Conservation (phyloP, 92 coral and sea anemone genomes). For the Zoanthus gigantus region DNA sequence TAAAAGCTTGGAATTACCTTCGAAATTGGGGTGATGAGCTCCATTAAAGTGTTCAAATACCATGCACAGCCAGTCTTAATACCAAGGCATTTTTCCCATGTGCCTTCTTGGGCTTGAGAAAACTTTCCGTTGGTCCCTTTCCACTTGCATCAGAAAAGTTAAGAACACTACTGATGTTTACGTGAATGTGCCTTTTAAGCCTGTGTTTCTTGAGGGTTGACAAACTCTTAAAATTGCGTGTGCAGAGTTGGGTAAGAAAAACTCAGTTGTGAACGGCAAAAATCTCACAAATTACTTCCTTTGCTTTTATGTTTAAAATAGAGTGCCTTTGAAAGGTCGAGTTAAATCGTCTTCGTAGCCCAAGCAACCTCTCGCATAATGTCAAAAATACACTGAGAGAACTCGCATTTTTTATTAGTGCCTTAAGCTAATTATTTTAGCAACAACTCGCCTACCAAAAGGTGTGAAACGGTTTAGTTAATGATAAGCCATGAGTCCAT, state of each 20-base stretch:
- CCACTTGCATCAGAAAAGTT: neutral
- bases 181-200: neutral
- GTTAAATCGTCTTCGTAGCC: too few species aligned
- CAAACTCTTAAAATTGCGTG: neutral
- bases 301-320: too few species aligned
- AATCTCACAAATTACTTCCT: too few species aligned
- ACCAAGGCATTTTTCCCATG: neutral
- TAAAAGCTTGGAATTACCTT: conserved; percentile 15
- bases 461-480: too few species aligned
- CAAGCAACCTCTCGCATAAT: too few species aligned
- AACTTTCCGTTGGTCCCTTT: neutral
- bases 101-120: neutral
- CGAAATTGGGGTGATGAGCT: conserved; percentile 24
- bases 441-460: too few species aligned
- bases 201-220: neutral
- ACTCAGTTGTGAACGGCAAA: too few species aligned
- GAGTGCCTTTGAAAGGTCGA: too few species aligned
- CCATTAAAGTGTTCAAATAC: conserved; percentile 16
- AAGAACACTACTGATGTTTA: neutral
- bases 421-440: too few species aligned
- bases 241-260: neutral
- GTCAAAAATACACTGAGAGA: too few species aligned
- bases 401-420: too few species aligned
- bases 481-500: too few species aligned
- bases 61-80: conserved; percentile 2